Percentiles rank a stretch among this genome's conserved stretches.
Conservation (phyloP, 2,113 vertebrate species). For the Otocyon megalotis region DNA sequence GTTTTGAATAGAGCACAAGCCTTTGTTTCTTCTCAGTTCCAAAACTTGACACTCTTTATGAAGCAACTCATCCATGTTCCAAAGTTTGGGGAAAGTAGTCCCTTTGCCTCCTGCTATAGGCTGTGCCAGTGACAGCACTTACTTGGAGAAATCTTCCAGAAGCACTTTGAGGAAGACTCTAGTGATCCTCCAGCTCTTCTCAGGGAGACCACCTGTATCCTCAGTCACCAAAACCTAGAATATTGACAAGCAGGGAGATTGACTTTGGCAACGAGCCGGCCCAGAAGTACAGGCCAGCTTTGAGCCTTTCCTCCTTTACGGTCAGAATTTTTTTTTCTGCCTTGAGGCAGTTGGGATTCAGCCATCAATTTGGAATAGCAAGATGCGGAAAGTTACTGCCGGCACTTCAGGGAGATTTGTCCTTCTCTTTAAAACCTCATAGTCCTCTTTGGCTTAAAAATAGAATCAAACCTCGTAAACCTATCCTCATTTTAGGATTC, state of each 20-base stretch:
- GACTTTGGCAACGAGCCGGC: not conserved
- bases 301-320: not conserved
- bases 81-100: not conserved
- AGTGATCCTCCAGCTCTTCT: not conserved
- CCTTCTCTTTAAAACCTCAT: slow-evolving; percentile 53
- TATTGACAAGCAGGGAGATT: not conserved
- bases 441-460: slow-evolving; percentile 59
- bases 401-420: not conserved
- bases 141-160: not conserved
- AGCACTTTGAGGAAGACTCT: not conserved
- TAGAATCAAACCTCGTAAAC: slow-evolving; percentile 34
- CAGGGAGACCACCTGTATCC: not conserved
- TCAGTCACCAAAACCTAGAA: not conserved
- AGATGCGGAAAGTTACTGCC: slow-evolving; percentile 47
- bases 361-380: slow-evolving; percentile 9
- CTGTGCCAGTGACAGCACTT: not conserved
- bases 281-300: not conserved
- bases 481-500: slow-evolving; percentile 8
- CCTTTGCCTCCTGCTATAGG: not conserved
- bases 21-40: not conserved
- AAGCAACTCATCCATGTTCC: not conserved
- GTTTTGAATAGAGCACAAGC: not conserved
- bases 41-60: not conserved
- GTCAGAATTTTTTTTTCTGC: not conserved
- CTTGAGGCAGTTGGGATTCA: not conserved